phyloP scores from a whole-genome alignment of 2,888 invertebrate genomes.

The Ectobius pallidus region DNA sequence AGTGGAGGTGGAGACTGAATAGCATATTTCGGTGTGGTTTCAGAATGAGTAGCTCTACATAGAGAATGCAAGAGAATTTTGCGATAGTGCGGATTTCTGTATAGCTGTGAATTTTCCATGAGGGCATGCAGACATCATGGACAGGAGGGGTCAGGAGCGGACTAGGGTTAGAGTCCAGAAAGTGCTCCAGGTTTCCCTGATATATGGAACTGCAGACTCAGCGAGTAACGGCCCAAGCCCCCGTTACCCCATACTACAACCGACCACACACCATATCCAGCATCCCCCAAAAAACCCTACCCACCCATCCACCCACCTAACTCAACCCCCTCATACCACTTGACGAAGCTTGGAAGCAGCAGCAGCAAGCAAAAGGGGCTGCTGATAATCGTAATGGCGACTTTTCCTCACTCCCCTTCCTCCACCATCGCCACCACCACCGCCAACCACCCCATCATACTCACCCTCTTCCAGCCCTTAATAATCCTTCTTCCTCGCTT shows the following conservation, averaged over 20 bases:
- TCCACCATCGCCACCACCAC: background rate
- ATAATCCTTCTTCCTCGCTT: slow-evolving; percentile 29
- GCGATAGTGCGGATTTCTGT: slow-evolving; percentile 43
- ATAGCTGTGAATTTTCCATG: slow-evolving; percentile 40
- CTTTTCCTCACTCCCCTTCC: slow-evolving; percentile 15
- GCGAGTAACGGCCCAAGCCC: slow-evolving; percentile 13
- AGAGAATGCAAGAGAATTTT: slow-evolving; percentile 24
- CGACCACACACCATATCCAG: slow-evolving; percentile 25
- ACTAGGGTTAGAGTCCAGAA: slow-evolving; percentile 29
- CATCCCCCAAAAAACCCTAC: background rate
- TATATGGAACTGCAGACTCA: slow-evolving; percentile 40
- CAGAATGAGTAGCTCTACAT: slow-evolving; percentile 3
- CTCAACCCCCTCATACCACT: background rate
- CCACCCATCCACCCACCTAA: slow-evolving; percentile 17
- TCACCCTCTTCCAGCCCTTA: slow-evolving; percentile 30
- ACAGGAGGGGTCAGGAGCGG: background rate
- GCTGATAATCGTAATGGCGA: slow-evolving; percentile 40
- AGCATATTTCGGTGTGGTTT: slow-evolving; percentile 17
- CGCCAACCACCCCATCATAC: slow-evolving; percentile 11
- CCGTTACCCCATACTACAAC: background rate
- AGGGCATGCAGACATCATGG: slow-evolving; percentile 34
- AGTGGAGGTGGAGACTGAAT: background rate
- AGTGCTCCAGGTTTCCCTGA: slow-evolving; percentile 38
- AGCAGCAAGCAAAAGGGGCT: slow-evolving; percentile 24
- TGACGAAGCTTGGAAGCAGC: slow-evolving; percentile 23